Base-by-base conservation (phyloP, 2,797 vertebrate genomes). In the Ibycter americanus region DNA sequence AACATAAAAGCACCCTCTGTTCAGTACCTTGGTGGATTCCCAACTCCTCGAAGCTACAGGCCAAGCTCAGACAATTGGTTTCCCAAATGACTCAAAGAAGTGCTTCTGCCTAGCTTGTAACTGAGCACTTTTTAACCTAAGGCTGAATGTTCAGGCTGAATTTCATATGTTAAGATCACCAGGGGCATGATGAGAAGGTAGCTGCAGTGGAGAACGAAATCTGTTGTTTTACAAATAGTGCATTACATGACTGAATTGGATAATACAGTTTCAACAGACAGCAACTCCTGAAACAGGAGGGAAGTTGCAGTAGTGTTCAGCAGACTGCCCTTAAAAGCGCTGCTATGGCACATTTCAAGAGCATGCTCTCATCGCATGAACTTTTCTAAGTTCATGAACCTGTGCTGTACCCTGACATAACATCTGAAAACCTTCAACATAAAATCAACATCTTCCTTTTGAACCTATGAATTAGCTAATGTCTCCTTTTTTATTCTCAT, bases 301-400 rank as follows among this genome's bases (percentile, higher is more conserved):
- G 26, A 76, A 73, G 44, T 32, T 70, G 6, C 29, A 46, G 34
- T 14, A 19, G 7, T 8, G 23, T 18, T 87, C 49, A 29, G 12
- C 3, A 8, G 38, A 29, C 31, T 51, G 68, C 11, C 31, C 15
- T 26, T 26, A 36, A 55, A 16, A 61, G 14, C 0, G 0, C 4
- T 46, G 20, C 22, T 59, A 18, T 15, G 17, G 44, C 12, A 34
- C 6, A 7, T 15, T 65, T 25, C 40, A 67, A 46, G n/a, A 89
- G 3, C 21, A 22, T 18, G 7, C 3, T 4, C 36, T 78, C 4
- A 1, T 25, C 40, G 47, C 18, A 29, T 21, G 15, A 78, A 38
- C 11, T 49, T 67, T 84, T 91, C 51, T 51, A 51, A 73, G 26
- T 15, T 40, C 40, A 40, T 40, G 40, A 78, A 27, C 11, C 8